Base-by-base conservation (phyloP, 2,888 invertebrate genomes). In the Torymus aiolomorphi region DNA sequence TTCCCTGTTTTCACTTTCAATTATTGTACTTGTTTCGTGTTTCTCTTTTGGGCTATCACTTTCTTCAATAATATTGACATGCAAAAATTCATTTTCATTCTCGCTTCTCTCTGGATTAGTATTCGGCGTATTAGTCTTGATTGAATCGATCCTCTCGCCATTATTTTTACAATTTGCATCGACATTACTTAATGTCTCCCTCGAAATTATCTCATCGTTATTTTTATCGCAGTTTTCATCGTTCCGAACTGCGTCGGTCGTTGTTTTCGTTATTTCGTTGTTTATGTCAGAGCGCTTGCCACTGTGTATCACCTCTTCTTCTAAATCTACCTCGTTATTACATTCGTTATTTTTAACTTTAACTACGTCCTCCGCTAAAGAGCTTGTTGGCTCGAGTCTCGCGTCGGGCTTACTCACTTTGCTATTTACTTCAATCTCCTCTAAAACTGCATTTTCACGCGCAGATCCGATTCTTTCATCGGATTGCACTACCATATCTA, bases 281-380 rank as follows among this genome's bases (percentile, higher is more conserved):
- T 71, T 59, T 67, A 66, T 49, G 49, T 57, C 51, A 52, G 56
- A 49, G 31, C 49, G 62, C 49, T 59, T 52, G 11, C 11, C 63
- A 65, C 13, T 20, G 20, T 63, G n/a, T 78, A 80, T 78, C 65
- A 31, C 63, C 69, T 63, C 66, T 16, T 62, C 59, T 18, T 49
- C 49, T 66, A 56, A 80, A 80, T 73, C 70, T 14, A 42, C 16
- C 11, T 75, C 70, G 56, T 66, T 79, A 31, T 66, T 81, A 14
- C 62, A 66, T 70, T 76, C 56, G 56, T 65, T 70, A 81, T 71
- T 80, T 80, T 70, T 18, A 81, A 67, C 80, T 20, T 54, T 59
- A 56, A 51, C 70, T 59, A 51, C 69, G 56, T 57, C 65, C 16
- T 70, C 20, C 63, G 42, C 18, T 49, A 42, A 24, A 18, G 62